These are phyloP conservation scores for Crotalus horridus DNA, from an alignment of 2,113 vertebrate species.

Conservation along the genomic window DNA sequence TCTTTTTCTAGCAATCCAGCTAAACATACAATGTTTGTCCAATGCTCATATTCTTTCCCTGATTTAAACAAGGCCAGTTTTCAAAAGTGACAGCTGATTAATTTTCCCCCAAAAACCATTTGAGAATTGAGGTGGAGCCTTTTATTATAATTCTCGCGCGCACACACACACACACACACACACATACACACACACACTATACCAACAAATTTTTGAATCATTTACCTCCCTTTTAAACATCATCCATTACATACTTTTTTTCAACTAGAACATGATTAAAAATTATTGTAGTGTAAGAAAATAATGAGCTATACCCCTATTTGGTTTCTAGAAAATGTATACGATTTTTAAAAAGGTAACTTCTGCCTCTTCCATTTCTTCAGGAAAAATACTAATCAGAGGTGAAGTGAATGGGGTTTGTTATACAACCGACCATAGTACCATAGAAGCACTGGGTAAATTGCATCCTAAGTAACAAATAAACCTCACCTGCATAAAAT, in stretches of 20 bases:
- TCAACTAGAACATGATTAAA: not conserved
- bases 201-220: not conserved
- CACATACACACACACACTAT: not conserved
- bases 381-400: not conserved
- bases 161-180: not conserved
- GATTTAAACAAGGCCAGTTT: not conserved
- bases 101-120: not conserved
- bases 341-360: not conserved
- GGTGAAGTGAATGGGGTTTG: not conserved
- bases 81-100: not conserved
- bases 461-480: not conserved
- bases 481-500: not conserved
- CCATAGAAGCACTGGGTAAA: not conserved
- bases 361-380: not conserved
- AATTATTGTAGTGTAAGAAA: not conserved
- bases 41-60: not conserved
- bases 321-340: constrained; percentile 17
- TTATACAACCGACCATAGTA: not conserved
- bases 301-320: not conserved
- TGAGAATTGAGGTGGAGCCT: not conserved
- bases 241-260: not conserved
- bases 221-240: not conserved
- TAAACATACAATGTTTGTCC: not conserved
- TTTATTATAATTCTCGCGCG: not conserved
- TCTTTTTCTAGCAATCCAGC: not conserved